Base-by-base conservation (phyloP, 2,113 vertebrate species). In the Rhinopomastus cyanomelas region DNA sequence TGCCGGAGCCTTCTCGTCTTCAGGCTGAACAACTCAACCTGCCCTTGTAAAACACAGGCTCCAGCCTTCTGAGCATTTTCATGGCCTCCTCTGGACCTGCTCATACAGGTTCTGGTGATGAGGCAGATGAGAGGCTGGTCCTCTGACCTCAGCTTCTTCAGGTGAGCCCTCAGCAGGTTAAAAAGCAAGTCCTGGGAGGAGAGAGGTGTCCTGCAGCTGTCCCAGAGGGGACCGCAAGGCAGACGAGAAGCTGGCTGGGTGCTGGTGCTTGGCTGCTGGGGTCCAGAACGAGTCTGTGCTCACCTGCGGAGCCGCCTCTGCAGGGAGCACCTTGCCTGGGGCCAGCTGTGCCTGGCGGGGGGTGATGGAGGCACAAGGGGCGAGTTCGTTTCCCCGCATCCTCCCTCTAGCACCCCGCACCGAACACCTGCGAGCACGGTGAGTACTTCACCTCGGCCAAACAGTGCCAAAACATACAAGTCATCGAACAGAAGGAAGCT, bases 221-320 rank as follows among this genome's bases (percentile, higher is more conserved):
- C 56, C 60, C 67, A 3, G 0, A 30, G 16, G 78, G 39, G 16
- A 29, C 49, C 46, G 1, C 32, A 2, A 19, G 36, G 42, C 46
- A 16, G 81, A 3, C 20, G 61, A 1, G 46, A 8, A 29, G 68
- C 73, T 7, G 37, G 2, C 37, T 1, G 76, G 12, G 0, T 5
- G 6, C n/a, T 1, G 21, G 2, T 1, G 21, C 53, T 51, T 13
- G 22, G 32, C 16, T 9, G 0, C 27, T 2, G 26, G 3, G 61
- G 32, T 12, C 15, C 32, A 1, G 25, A 5, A 12, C 32, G 18
- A 23, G 14, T 18, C 18, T 0, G 34, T 6, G 5, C 20, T 8
- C 42, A 6, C 68, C 71, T 4, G 44, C 65, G 25, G 15, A 8
- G 30, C 30, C 12, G 64, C 30, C 42, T 34, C 44, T 26, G 44